Evolutionary conservation across 2,797 vertebrate species (phyloP), one percentile per base, ranked within the genome.

Genomic region (Capromys pilorides): DNA sequence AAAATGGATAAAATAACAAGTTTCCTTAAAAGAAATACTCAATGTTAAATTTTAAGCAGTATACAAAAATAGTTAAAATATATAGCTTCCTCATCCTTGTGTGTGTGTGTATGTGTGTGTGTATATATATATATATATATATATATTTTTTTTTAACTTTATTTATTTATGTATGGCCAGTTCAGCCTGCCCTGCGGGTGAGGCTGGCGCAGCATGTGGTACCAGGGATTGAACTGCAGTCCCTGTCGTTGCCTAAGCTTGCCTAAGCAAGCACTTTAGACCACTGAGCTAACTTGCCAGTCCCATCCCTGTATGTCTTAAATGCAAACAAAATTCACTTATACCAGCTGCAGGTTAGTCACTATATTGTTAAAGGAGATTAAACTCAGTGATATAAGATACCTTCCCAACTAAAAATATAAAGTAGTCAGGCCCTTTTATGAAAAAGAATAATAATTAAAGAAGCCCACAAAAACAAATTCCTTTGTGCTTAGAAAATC

Each of bases 321-420:
- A 79, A 73, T 82, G 93, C n/a, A 67, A 86, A 21, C 51, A 84
- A 84, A 86, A 22, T 86, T 88, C 66, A 26, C 16, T 91, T 66
- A 22, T 69, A 24, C 67, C 28, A 75, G 4, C 80, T 45, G 77
- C 75, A 22, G 73, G 85, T 75, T 77, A 80, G 28, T 90, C 73
- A 90, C 14, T 95, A 36, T 88, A 82, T 31, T 92, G n/a, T 49
- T 64, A 93, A 90, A 96, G 8, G 14, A 86, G 31, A 26, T 45
- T 79, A 73, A 86, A 77, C 54, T 78, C 81, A 95, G 90, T n/a
- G 6, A 94, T 78, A n/a, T 84, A 90, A 88, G 33, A 4, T 67
- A 71, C 18, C 14, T 95, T 59, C 36, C 61, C 62, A 92, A 90
- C 51, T 92, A 89, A 94, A 83, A 93, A 79, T 69, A 16, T 73